These are phyloP conservation scores for Pristiophorus japonicus DNA, from an alignment of 2,113 vertebrate species.

Conservation along the genomic window DNA sequence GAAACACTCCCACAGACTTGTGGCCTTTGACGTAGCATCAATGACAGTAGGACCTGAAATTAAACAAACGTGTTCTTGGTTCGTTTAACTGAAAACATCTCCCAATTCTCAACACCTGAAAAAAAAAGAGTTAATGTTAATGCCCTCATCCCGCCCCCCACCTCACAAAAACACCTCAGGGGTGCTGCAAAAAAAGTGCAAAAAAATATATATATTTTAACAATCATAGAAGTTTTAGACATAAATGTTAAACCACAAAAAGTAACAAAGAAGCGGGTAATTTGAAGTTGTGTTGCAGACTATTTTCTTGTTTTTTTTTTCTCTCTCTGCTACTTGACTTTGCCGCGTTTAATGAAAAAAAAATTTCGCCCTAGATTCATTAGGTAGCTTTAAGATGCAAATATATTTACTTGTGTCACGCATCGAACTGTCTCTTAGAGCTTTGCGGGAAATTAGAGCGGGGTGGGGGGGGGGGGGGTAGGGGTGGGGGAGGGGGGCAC, in stretches of 20 bases:
- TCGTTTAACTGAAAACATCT: neutral
- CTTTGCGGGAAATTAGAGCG: neutral
- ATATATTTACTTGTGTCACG: conserved; percentile 23
- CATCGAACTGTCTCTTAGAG: neutral
- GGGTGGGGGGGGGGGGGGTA: no score
- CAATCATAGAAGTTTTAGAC: neutral
- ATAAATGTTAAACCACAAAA: neutral
- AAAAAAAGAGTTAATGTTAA: no score
- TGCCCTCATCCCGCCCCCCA: no score
- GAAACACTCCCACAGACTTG: neutral
- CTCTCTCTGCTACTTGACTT: neutral
- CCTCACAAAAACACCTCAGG: neutral
- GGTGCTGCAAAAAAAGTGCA: neutral
- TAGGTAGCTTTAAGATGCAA: conserved; percentile 29
- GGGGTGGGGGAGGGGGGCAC: no score
- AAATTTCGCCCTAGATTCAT: neutral
- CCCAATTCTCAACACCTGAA: neutral
- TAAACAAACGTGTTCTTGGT: neutral
- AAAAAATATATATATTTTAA: neutral
- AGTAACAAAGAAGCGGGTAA: neutral
- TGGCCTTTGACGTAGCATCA: neutral
- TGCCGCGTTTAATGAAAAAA: neutral
- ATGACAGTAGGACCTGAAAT: no score
- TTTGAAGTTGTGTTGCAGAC: neutral
- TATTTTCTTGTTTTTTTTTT: neutral